Conservation (phyloP, 2,888 invertebrate species). For the Caenorhabditis drosophilae region DNA sequence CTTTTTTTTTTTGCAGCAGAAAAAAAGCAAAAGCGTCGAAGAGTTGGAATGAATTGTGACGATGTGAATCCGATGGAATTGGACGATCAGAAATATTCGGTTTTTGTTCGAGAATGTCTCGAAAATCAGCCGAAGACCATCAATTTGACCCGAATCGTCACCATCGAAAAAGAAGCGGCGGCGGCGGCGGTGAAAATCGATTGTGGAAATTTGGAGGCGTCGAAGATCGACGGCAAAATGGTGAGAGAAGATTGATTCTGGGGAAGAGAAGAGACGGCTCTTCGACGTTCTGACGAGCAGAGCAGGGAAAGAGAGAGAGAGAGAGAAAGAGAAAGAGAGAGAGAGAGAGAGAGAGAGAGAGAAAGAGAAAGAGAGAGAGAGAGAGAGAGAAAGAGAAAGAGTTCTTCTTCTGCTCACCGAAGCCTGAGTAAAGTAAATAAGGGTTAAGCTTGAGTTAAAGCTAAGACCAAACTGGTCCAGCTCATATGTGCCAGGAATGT, state of each 20-base stretch:
- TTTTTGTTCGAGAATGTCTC: conserved; percentile 4
- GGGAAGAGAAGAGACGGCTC: too few species aligned
- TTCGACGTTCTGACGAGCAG: too few species aligned
- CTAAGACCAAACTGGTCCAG: too few species aligned
- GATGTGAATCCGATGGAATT: conserved; percentile 6
- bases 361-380: background rate
- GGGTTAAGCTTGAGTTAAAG: too few species aligned
- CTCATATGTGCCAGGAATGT: too few species aligned
- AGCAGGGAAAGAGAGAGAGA: background rate
- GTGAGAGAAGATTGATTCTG: background rate
- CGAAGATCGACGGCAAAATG: background rate
- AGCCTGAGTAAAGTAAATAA: too few species aligned
- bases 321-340: background rate
- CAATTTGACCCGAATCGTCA: background rate
- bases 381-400: too few species aligned
- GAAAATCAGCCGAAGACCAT: background rate
- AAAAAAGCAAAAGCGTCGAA: background rate
- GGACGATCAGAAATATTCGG: conserved; percentile 5
- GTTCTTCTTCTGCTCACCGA: too few species aligned
- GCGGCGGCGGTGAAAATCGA: too few species aligned
- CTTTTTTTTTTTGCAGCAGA: conserved; percentile 7
- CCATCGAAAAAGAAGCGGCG: too few species aligned
- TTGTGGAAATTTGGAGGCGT: background rate
- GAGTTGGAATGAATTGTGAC: conserved; percentile 11
- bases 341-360: background rate